Evolutionary conservation across 2,113 vertebrate genomes (phyloP).

Genomic region (Anguilla japonica): DNA sequence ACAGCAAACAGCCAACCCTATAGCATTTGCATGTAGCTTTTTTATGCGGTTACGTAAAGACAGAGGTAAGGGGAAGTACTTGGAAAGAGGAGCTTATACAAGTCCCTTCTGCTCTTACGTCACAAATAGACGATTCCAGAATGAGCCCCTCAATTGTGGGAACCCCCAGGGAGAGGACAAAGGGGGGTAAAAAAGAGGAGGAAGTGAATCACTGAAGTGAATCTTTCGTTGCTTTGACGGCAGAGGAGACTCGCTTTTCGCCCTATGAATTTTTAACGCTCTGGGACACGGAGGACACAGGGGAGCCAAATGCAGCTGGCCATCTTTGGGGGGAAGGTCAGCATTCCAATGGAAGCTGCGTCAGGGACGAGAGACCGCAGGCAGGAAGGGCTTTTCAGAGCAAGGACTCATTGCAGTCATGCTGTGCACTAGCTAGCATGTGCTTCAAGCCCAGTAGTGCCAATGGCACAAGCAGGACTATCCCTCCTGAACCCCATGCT

Average conservation of each 20-base stretch:
- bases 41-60: slow-evolving; percentile 59
- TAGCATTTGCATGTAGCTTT: slow-evolving; percentile 55
- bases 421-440: not conserved
- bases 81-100: slow-evolving; percentile 51
- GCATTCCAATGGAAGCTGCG: slow-evolving; percentile 52
- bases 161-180: slow-evolving; percentile 38
- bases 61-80: slow-evolving; percentile 57
- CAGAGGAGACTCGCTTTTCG: slow-evolving; percentile 53
- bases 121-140: slow-evolving; percentile 48
- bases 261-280: slow-evolving; percentile 64
- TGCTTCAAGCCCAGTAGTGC: not conserved
- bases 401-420: slow-evolving; percentile 39
- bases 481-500: not conserved
- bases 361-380: slow-evolving; percentile 50
- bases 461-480: not conserved
- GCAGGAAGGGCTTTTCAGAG: slow-evolving; percentile 51
- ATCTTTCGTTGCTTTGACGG: slow-evolving; percentile 34
- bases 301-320: slow-evolving; percentile 43
- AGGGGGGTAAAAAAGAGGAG: not conserved
- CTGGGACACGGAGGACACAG: slow-evolving; percentile 47
- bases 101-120: slow-evolving; percentile 54
- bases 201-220: slow-evolving; percentile 42
- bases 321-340: slow-evolving; percentile 43
- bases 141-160: slow-evolving; percentile 59
- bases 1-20: slow-evolving; percentile 54